Percentiles rank a stretch among this genome's conserved stretches.
Conservation (phyloP, 2,797 vertebrate species). For the Tiaroga cobitis region DNA sequence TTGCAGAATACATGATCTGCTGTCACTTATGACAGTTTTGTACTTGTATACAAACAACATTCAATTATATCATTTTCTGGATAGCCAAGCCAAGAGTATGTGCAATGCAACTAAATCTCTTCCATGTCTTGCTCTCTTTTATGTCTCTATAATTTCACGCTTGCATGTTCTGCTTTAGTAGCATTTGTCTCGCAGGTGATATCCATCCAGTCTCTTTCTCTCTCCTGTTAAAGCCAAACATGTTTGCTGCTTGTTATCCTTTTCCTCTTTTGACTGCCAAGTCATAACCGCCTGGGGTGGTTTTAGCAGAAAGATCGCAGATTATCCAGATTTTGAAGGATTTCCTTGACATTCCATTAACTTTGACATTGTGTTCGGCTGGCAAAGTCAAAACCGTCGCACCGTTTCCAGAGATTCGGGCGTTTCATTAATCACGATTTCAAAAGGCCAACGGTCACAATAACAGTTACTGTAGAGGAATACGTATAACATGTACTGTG, state of each 20-base stretch:
- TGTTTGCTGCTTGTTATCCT: conserved; percentile 36
- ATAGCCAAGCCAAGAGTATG: background rate
- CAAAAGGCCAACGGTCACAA: background rate
- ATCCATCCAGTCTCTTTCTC: conserved; percentile 34
- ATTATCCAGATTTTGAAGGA: conserved; percentile 47
- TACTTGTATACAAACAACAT: background rate
- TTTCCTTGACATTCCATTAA: conserved; percentile 47
- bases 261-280: conserved; percentile 25
- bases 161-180: conserved; percentile 21
- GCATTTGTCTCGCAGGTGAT: conserved; percentile 34
- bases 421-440: conserved; percentile 2
- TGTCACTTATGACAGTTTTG: conserved; percentile 9
- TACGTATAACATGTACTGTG: conserved; percentile 19
- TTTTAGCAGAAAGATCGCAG: conserved; percentile 36
- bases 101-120: background rate
- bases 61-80: conserved; percentile 2
- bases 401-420: background rate
- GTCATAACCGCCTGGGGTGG: conserved; percentile 25
- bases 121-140: conserved; percentile 6
- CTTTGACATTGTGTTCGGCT: conserved; percentile 33
- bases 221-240: conserved; percentile 32
- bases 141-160: conserved; percentile 34
- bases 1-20: background rate
- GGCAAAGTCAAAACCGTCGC: conserved; percentile 32
- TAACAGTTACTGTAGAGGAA: conserved; percentile 16